These are phyloP conservation scores for Cladopsammia gracilis DNA, from an alignment of 64 coral and sea anemone genomes.

Conservation along the genomic window DNA sequence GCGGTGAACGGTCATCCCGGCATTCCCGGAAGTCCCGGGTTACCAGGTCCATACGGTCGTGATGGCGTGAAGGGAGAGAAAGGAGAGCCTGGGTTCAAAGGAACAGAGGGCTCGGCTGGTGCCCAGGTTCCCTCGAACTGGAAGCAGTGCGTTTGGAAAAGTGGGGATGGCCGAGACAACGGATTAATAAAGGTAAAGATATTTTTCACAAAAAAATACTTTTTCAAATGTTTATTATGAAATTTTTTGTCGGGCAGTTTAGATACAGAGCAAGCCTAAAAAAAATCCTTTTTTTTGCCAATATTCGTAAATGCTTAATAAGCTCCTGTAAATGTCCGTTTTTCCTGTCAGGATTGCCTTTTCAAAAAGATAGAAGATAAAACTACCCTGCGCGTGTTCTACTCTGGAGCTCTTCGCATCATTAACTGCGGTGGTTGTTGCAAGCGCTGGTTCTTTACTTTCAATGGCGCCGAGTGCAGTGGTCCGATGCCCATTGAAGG, in stretches of 20 bases:
- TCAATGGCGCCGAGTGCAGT: constrained; percentile 34
- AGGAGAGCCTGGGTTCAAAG: constrained; percentile 16
- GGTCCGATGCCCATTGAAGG: constrained; percentile 3
- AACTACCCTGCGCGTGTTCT: constrained; percentile 24
- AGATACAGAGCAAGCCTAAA: too few species aligned
- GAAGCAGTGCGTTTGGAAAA: constrained; percentile 56
- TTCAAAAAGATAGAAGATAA: not conserved
- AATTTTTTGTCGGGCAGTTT: too few species aligned
- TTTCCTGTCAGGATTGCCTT: too few species aligned
- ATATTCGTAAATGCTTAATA: too few species aligned
- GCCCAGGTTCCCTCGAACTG: constrained; percentile 8
- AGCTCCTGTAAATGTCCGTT: too few species aligned
- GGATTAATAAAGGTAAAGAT: constrained; percentile 35
- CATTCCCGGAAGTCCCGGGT: not conserved
- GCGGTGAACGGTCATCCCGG: not conserved
- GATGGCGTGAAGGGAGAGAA: constrained; percentile 1
- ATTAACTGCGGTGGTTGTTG: not conserved
- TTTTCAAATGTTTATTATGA: too few species aligned
- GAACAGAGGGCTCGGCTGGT: not conserved
- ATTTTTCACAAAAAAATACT: not conserved
- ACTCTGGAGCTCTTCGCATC: constrained; percentile 6
- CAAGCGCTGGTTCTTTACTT: constrained; percentile 66
- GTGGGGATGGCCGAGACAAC: not conserved
- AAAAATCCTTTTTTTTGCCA: too few species aligned
- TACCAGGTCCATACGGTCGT: constrained; percentile 36